phyloP scores from a whole-genome alignment of 2,113 vertebrate species.

The Pithys albifrons region DNA sequence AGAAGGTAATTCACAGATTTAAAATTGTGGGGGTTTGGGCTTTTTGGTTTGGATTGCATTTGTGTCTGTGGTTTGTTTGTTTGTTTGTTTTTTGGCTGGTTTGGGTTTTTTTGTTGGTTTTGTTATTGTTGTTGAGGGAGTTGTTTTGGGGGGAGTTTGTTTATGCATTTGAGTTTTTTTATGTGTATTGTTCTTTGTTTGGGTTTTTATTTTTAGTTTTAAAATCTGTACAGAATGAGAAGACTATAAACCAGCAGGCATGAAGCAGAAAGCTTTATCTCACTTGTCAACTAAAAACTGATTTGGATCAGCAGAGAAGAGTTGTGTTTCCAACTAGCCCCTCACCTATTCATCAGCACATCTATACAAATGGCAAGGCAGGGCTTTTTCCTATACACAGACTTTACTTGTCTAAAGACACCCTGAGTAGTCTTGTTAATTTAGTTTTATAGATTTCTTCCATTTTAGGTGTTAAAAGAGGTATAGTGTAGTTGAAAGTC shows the following conservation, averaged over 20 bases:
- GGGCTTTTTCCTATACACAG: background rate
- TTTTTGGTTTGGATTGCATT: background rate
- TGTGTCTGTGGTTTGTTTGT: background rate
- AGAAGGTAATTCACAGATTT: background rate
- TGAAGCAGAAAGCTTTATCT: background rate
- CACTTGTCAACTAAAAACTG: background rate
- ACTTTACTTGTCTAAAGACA: background rate
- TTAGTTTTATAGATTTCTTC: background rate
- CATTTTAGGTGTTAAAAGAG: background rate
- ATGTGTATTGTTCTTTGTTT: background rate
- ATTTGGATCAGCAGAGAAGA: background rate
- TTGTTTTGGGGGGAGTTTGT: background rate
- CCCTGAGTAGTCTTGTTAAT: background rate
- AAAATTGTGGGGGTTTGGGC: rapidly evolving
- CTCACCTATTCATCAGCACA: background rate
- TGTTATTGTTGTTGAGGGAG: background rate
- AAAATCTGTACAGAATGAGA: background rate
- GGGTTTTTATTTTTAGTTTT: background rate
- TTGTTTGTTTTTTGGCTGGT: background rate
- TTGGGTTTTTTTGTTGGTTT: background rate
- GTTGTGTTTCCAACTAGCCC: background rate
- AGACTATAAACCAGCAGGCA: background rate
- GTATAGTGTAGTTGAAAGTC: background rate
- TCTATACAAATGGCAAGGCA: background rate
- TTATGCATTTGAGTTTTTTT: background rate